phyloP scores from a whole-genome alignment of 2,888 invertebrate genomes.

The Lordiphosa fenestrarum region DNA sequence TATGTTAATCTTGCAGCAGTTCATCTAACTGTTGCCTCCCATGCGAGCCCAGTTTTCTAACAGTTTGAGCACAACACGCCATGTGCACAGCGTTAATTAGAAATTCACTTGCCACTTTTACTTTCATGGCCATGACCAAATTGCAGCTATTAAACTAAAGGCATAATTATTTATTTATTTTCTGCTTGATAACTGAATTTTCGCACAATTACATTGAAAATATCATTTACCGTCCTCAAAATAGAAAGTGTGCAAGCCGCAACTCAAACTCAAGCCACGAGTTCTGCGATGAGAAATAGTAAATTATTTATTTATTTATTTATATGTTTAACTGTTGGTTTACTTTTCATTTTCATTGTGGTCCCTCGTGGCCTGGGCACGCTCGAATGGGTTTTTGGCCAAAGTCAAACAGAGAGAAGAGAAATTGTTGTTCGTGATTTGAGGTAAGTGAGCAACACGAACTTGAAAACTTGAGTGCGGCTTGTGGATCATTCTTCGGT shows the following conservation, averaged over 20 bases:
- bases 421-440: conserved; percentile 41
- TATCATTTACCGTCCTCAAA: conserved; percentile 29
- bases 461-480: conserved; percentile 3
- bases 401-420: conserved; percentile 38
- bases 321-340: conserved; percentile 9
- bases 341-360: conserved; percentile 41
- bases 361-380: conserved; percentile 31
- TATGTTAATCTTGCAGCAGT: not conserved
- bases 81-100: conserved; percentile 19
- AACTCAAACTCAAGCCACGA: conserved; percentile 6
- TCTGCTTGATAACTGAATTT: not conserved
- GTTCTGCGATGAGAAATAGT: conserved; percentile 50
- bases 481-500: conserved; percentile 50
- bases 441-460: conserved; percentile 27
- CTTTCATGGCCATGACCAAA: conserved; percentile 45
- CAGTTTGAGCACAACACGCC: conserved; percentile 16
- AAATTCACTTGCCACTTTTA: conserved; percentile 64
- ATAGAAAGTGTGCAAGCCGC: conserved; percentile 56
- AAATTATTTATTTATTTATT: conserved; percentile 21
- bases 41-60: not conserved
- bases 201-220: conserved; percentile 4
- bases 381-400: conserved; percentile 36
- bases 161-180: conserved; percentile 14
- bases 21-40: conserved; percentile 1
- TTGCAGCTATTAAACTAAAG: conserved; percentile 36